Conservation (phyloP, 2,113 vertebrate species). For the Carlito syrichta region DNA sequence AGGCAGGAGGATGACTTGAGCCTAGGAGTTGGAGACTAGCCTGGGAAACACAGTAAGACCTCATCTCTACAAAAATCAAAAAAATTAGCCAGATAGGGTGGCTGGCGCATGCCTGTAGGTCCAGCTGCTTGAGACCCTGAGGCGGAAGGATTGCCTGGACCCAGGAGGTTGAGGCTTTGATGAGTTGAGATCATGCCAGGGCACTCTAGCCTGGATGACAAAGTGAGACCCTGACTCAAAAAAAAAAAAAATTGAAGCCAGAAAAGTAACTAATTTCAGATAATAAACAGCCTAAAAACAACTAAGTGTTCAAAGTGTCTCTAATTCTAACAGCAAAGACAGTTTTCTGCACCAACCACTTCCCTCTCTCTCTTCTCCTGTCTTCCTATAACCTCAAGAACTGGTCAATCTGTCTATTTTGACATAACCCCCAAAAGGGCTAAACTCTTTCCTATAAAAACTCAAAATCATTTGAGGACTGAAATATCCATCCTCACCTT, state of each 20-base stretch:
- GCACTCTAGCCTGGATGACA: background rate
- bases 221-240: background rate
- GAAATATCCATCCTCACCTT: background rate
- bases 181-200: background rate
- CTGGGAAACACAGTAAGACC: background rate
- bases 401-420: background rate
- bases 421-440: background rate
- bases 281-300: constrained; percentile 26
- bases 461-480: background rate
- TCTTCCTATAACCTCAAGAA: background rate
- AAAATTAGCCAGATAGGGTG: background rate
- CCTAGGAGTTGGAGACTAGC: background rate
- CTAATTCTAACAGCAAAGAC: background rate
- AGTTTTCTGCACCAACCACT: background rate
- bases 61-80: background rate
- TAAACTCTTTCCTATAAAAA: background rate
- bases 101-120: background rate
- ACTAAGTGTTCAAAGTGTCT: background rate
- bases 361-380: background rate
- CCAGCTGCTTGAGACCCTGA: too few species aligned
- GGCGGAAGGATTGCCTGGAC: background rate
- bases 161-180: background rate
- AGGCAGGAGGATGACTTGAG: background rate
- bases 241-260: background rate
- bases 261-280: background rate